A percentile compares a stretch with the other conserved stretches of the same genome.
These are phyloP conservation scores for Hymenochirus boettgeri DNA, from an alignment of 2,113 vertebrate genomes.

Conservation along the genomic window DNA sequence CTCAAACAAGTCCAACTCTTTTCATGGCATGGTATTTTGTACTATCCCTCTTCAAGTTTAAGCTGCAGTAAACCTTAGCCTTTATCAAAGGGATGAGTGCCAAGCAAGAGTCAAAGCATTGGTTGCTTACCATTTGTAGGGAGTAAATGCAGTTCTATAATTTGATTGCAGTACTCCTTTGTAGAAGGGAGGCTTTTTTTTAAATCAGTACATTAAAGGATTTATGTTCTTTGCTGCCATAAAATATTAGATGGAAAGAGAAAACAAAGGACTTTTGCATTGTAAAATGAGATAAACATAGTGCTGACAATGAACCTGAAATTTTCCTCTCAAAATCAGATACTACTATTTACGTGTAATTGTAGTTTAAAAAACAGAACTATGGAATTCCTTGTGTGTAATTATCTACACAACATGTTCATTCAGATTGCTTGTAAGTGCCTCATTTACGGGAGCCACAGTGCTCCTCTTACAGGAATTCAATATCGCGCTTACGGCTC, in stretches of 20 bases:
- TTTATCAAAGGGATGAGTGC: constrained; percentile 43
- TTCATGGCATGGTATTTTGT: constrained; percentile 51
- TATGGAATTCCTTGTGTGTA: too few relatives aligned
- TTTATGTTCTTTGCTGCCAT: constrained; percentile 42
- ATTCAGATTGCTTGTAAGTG: too few relatives aligned
- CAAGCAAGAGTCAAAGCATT: constrained; percentile 1
- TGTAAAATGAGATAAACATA: constrained; percentile 5
- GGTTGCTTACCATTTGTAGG: constrained; percentile 44
- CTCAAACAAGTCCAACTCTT: constrained; percentile 52
- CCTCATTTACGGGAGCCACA: too few relatives aligned
- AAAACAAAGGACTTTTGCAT: constrained; percentile 37
- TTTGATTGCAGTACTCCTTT: constrained; percentile 47
- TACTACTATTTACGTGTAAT: too few relatives aligned
- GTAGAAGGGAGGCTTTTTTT: constrained; percentile 52
- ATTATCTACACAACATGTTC: too few relatives aligned
- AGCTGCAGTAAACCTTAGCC: constrained; percentile 33
- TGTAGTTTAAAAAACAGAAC: too few relatives aligned
- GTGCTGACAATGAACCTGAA: too few relatives aligned
- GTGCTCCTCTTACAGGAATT: too few relatives aligned
- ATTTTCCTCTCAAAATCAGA: too few relatives aligned
- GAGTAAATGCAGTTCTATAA: constrained; percentile 40
- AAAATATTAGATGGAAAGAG: constrained; percentile 38
- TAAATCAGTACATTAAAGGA: constrained; percentile 37
- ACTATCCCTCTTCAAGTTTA: constrained; percentile 41
- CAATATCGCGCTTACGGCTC: too few relatives aligned